Conservation (phyloP, 2,888 invertebrate species). For the Caenorhabditis sp. region DNA sequence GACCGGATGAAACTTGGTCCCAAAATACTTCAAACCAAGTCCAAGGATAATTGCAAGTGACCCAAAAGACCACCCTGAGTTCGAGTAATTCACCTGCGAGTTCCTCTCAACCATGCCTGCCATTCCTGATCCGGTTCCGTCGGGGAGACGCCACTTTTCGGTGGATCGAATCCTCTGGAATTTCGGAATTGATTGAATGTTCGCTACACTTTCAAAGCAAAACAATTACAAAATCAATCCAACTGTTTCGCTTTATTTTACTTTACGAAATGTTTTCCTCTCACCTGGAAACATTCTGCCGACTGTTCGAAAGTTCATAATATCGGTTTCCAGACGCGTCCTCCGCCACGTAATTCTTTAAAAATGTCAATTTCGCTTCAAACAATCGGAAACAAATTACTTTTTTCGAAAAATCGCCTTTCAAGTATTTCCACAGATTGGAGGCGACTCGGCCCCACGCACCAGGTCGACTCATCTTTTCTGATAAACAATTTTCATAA, state of each 20-base stretch:
- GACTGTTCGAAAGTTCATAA: constrained; percentile 71
- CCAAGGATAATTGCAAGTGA: too few species aligned
- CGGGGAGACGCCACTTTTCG: constrained; percentile 23
- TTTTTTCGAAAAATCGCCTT: constrained; percentile 63
- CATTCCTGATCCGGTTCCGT: constrained; percentile 73
- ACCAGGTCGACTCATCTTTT: constrained; percentile 69
- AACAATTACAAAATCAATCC: too few species aligned
- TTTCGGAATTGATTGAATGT: too few species aligned
- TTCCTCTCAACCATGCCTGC: constrained; percentile 75
- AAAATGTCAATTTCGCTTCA: background rate
- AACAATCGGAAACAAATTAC: background rate
- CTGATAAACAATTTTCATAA: background rate
- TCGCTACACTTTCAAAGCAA: too few species aligned
- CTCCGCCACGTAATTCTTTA: constrained; percentile 70
- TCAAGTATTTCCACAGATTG: constrained; percentile 68
- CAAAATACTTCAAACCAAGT: too few species aligned
- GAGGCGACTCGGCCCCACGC: constrained; percentile 66
- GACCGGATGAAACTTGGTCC: too few species aligned
- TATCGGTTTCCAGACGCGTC: constrained; percentile 72
- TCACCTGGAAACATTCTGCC: constrained; percentile 65
- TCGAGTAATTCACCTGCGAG: constrained; percentile 56
- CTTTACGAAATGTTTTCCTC: too few species aligned
- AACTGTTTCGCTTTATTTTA: too few species aligned
- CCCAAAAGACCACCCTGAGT: constrained; percentile 2
- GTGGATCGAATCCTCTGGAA: constrained; percentile 73